phyloP scores from a whole-genome alignment of 2,113 vertebrate genomes.

The Stigmatopora nigra region DNA sequence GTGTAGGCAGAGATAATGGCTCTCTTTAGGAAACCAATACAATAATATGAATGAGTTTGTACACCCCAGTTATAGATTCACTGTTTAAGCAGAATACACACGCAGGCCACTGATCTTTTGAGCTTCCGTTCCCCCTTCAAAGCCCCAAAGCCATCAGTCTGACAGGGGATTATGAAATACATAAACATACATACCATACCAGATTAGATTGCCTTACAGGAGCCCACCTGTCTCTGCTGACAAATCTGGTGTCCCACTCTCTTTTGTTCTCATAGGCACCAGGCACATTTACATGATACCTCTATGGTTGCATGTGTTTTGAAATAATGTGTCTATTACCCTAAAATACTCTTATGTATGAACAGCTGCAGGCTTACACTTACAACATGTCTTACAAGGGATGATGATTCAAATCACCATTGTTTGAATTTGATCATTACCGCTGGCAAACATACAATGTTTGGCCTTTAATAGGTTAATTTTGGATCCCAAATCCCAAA shows the following conservation, averaged over 20 bases:
- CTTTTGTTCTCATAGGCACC: slow-evolving; percentile 9
- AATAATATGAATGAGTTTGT: too few species aligned
- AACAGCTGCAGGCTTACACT: slow-evolving; percentile 30
- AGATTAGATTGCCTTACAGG: slow-evolving; percentile 15
- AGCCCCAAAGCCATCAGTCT: neutral
- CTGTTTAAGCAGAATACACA: neutral
- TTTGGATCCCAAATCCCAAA: slow-evolving; percentile 25
- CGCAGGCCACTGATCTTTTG: neutral
- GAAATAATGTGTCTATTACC: slow-evolving; percentile 6
- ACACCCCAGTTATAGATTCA: neutral
- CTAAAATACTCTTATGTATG: slow-evolving; percentile 2
- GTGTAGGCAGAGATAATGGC: too few species aligned
- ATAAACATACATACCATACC: slow-evolving; percentile 18
- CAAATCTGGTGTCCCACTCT: slow-evolving; percentile 17
- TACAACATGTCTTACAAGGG: slow-evolving; percentile 11
- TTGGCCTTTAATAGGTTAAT: slow-evolving; percentile 20
- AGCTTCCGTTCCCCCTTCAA: neutral
- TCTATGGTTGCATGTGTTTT: slow-evolving; percentile 15
- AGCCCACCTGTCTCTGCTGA: slow-evolving; percentile 38
- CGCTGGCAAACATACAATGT: slow-evolving; percentile 22
- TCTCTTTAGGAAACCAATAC: too few species aligned
- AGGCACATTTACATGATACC: slow-evolving; percentile 10
- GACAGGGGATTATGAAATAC: neutral
- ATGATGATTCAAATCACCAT: slow-evolving; percentile 31
- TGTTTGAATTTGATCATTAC: slow-evolving; percentile 33